A percentile compares a stretch with the other conserved stretches of the same genome.
These are phyloP conservation scores for Antheraea mylitta DNA, from an alignment of 1,140 invertebrate species.

Conservation along the genomic window DNA sequence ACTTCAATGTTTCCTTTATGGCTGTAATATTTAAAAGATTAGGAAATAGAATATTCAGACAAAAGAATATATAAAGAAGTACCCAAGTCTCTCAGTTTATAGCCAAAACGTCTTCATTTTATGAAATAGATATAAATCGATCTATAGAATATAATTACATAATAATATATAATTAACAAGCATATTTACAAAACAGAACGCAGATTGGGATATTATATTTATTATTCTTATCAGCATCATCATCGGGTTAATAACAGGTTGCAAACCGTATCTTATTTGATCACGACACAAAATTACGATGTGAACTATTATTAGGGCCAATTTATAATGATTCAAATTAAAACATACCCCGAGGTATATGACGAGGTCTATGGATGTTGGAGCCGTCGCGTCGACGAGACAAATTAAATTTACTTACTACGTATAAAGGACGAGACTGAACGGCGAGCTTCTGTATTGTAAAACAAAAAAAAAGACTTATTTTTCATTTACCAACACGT, in stretches of 20 bases:
- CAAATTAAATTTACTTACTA: slow-evolving; percentile 45
- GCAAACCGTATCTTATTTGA: neutral
- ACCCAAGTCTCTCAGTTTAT: too few species aligned
- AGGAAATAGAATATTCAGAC: too few species aligned
- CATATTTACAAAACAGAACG: neutral
- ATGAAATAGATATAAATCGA: neutral
- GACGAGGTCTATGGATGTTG: slow-evolving; percentile 4
- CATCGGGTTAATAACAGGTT: neutral
- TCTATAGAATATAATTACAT: too few species aligned
- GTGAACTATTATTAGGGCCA: slow-evolving; percentile 10
- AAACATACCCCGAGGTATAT: slow-evolving; percentile 3
- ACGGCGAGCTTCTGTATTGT: slow-evolving; percentile 13
- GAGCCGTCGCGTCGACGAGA: slow-evolving; percentile 34
- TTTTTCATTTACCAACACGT: slow-evolving; percentile 34
- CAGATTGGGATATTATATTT: neutral
- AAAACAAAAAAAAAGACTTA: slow-evolving; percentile 29
- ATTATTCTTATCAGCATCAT: neutral
- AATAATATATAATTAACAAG: neutral
- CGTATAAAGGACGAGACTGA: slow-evolving; percentile 29
- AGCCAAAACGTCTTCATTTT: neutral
- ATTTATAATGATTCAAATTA: slow-evolving; percentile 5
- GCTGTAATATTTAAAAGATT: too few species aligned
- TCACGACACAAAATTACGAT: neutral
- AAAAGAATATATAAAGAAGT: too few species aligned
- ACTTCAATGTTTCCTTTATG: too few species aligned